Percentiles rank a stretch among this genome's conserved stretches.
Evolutionary conservation across 2,113 vertebrate genomes (phyloP).

Genomic region (Clarias magur): DNA sequence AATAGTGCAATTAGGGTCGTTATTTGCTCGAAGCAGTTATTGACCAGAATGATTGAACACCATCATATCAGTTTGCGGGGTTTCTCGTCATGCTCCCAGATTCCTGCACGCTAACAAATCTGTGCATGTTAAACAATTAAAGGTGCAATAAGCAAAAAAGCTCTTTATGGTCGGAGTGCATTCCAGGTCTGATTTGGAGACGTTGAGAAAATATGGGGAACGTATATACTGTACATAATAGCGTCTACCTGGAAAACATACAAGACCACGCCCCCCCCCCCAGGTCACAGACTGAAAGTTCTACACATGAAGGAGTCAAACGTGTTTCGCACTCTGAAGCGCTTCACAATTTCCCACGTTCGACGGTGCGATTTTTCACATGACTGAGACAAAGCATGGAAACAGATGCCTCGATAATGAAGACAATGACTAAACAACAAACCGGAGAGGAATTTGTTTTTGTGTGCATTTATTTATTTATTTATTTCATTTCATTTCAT

Average conservation of each 20-base stretch:
- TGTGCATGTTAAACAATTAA: neutral
- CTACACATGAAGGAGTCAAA: neutral
- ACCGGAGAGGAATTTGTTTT: neutral
- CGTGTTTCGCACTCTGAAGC: neutral
- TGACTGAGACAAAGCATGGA: conserved; percentile 7
- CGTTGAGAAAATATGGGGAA: neutral
- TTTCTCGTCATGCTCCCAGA: neutral
- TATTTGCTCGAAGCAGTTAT: conserved; percentile 45
- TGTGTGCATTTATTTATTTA: no score
- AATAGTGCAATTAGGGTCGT: conserved; percentile 59
- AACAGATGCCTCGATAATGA: conserved; percentile 32
- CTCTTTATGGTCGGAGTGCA: neutral
- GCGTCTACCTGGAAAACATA: neutral
- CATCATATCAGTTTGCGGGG: conserved; percentile 32
- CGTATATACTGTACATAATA: no score
- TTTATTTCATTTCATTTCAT: no score
- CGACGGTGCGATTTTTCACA: conserved; percentile 21
- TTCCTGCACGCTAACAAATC: neutral
- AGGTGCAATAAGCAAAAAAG: neutral
- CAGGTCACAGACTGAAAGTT: neutral
- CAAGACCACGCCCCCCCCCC: no score
- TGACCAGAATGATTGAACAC: conserved; percentile 56
- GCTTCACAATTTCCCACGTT: neutral
- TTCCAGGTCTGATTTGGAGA: neutral
- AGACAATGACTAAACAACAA: neutral